Conservation (phyloP, 2,797 vertebrate genomes). For the Silurus lanzhouensis region DNA sequence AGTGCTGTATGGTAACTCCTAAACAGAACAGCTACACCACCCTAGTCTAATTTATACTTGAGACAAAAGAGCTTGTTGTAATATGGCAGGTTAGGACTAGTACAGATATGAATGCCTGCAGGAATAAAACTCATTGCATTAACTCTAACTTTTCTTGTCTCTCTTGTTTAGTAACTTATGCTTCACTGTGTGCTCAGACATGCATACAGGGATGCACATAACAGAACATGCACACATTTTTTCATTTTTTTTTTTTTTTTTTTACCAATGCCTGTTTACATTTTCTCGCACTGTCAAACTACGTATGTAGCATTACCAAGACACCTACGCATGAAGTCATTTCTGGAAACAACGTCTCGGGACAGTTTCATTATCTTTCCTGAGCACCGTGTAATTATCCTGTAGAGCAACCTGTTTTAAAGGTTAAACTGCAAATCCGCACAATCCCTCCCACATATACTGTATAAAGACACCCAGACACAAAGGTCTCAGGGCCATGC, state of each 20-base stretch:
- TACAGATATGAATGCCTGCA: not conserved
- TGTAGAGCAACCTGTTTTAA: not conserved
- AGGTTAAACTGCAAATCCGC: not conserved
- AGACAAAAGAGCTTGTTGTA: slow-evolving; percentile 1
- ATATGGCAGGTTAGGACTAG: slow-evolving; percentile 31
- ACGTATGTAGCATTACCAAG: not conserved
- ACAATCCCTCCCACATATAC: not conserved
- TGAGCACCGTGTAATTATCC: not conserved
- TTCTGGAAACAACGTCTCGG: not conserved
- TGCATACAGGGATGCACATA: not conserved
- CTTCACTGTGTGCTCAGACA: not conserved
- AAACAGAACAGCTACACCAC: not conserved
- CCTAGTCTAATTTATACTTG: not conserved
- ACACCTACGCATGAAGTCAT: not conserved
- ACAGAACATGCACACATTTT: not conserved
- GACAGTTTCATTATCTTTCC: not conserved
- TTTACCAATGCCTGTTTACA: not conserved
- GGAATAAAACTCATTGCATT: slow-evolving; percentile 6
- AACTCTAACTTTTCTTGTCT: not conserved
- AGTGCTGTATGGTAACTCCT: not conserved
- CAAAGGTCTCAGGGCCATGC: not conserved
- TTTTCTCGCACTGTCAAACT: not conserved
- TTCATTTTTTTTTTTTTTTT: not conserved
- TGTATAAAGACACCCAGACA: not conserved
- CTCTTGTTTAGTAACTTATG: not conserved